phyloP scores from a whole-genome alignment of 2,113 vertebrate genomes.

The Spea multiplicata region DNA sequence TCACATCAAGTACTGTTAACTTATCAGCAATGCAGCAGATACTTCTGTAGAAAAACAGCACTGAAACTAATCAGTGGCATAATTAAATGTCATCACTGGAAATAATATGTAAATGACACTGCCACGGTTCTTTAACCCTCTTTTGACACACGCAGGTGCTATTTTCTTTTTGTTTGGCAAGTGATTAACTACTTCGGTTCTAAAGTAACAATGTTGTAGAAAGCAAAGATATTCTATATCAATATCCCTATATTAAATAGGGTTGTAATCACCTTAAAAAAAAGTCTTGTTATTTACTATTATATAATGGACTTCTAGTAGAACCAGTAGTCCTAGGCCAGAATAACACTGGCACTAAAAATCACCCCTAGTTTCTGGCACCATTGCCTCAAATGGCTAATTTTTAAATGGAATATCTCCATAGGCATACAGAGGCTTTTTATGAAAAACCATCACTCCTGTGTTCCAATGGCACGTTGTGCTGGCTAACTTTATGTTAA shows the following conservation, averaged over 20 bases:
- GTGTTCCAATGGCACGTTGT: no score
- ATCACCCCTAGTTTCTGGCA: no score
- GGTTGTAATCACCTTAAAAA: no score
- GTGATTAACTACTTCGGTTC: conserved; percentile 16
- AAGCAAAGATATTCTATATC: background rate
- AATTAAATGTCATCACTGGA: conserved; percentile 45
- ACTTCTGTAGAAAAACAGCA: conserved; percentile 33
- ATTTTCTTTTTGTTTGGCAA: background rate
- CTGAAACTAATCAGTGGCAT: conserved; percentile 39
- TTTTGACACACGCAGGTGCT: conserved; percentile 13
- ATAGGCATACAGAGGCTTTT: no score
- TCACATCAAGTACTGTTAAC: conserved; percentile 26
- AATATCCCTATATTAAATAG: background rate
- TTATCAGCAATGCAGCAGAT: conserved; percentile 44
- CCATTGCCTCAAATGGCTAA: no score
- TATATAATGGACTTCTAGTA: no score
- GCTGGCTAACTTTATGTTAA: no score
- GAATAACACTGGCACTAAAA: no score
- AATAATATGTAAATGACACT: conserved; percentile 42
- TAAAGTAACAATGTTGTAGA: background rate
- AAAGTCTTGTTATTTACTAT: no score
- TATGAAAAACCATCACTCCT: no score
- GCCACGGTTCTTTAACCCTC: conserved; percentile 37
- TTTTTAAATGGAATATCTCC: no score
- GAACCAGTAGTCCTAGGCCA: no score